Percentiles rank a stretch among this genome's conserved stretches.
Evolutionary conservation across 2,113 vertebrate genomes (phyloP).

Genomic region (Drymodes brunneopygia): DNA sequence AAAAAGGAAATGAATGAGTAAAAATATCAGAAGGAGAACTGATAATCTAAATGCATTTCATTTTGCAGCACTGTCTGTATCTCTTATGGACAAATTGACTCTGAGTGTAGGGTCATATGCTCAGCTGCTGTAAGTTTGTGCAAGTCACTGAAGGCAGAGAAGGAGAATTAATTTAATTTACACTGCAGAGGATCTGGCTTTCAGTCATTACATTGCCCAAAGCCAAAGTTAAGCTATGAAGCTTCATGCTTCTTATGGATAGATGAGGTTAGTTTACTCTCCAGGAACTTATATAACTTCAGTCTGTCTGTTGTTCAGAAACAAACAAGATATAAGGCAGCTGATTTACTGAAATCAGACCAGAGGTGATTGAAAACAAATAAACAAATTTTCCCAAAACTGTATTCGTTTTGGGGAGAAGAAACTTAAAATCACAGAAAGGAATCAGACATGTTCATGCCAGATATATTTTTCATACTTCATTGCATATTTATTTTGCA

Average conservation of each 20-base stretch:
- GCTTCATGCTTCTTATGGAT: neutral
- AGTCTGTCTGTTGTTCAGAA: neutral
- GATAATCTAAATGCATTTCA: neutral
- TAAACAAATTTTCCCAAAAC: neutral
- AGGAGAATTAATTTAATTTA: slow-evolving; percentile 15
- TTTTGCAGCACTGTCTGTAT: neutral
- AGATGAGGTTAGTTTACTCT: neutral
- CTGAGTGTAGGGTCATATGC: neutral
- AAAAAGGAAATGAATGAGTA: neutral
- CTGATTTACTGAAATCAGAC: neutral
- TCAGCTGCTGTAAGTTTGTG: neutral
- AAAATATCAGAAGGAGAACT: neutral
- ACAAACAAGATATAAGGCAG: neutral
- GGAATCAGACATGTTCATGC: neutral
- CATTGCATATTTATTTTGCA: neutral
- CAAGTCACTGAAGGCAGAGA: neutral
- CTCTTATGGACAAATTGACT: neutral
- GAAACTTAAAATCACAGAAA: neutral
- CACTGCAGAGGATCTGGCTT: neutral
- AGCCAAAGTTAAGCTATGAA: neutral
- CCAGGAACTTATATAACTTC: neutral
- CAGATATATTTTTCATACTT: neutral
- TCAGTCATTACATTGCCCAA: neutral
- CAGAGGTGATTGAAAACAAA: neutral
- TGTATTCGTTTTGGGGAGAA: rapidly evolving